Percentiles rank a stretch among this genome's conserved stretches.
phyloP scores from a whole-genome alignment of 2,888 invertebrate species.

The Ectropis crepuscularia region DNA sequence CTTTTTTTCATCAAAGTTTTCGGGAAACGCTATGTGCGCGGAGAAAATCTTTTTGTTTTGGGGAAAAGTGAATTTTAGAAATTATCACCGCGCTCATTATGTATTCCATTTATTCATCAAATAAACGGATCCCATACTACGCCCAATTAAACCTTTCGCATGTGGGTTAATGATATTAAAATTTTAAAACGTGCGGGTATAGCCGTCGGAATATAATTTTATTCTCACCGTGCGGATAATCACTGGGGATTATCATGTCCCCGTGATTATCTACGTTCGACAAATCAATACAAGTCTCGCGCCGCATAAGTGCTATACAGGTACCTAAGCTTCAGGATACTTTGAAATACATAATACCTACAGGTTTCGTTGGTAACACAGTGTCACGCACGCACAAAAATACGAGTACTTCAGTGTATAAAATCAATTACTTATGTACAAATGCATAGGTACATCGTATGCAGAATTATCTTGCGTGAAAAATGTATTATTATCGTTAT shows the following conservation, averaged over 20 bases:
- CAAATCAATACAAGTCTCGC: conserved; percentile 48
- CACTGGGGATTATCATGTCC: conserved; percentile 42
- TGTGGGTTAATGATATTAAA: conserved; percentile 30
- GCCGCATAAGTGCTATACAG: conserved; percentile 7
- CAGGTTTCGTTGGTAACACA: too few species aligned
- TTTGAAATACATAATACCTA: neutral
- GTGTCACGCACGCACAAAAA: too few species aligned
- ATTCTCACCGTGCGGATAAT: conserved; percentile 38
- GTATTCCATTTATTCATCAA: conserved; percentile 30
- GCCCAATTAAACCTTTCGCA: conserved; percentile 28
- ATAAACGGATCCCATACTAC: conserved; percentile 29
- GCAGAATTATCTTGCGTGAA: too few species aligned
- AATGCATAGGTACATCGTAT: too few species aligned
- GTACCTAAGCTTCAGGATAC: conserved; percentile 9
- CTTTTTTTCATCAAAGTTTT: conserved; percentile 35
- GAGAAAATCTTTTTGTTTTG: too few species aligned
- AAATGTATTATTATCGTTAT: too few species aligned
- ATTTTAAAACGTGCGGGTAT: conserved; percentile 32
- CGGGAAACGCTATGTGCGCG: too few species aligned
- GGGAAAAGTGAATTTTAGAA: too few species aligned
- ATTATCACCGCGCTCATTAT: conserved; percentile 11
- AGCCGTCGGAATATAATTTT: conserved; percentile 35
- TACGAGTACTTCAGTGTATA: too few species aligned
- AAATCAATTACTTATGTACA: too few species aligned
- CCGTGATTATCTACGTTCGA: conserved; percentile 42